A percentile compares a stretch with the other conserved stretches of the same genome.
Conservation (phyloP, 2,888 invertebrate genomes). For the Hypsopygia costalis region DNA sequence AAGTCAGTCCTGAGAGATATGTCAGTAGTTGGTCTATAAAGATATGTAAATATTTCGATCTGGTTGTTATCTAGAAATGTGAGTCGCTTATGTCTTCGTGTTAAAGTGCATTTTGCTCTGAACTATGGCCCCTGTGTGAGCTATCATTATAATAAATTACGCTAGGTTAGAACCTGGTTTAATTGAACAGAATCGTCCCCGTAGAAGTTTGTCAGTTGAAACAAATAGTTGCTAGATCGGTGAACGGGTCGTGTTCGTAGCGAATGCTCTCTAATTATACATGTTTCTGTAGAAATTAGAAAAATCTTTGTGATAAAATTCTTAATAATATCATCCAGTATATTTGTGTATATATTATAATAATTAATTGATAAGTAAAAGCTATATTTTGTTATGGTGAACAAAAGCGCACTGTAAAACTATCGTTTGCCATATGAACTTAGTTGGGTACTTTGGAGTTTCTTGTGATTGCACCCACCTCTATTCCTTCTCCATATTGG, state of each 20-base stretch:
- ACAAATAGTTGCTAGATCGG: too few relatives aligned
- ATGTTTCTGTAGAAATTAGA: slow-evolving; percentile 61
- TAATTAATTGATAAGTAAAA: slow-evolving; percentile 58
- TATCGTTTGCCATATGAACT: slow-evolving; percentile 55
- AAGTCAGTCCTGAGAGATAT: slow-evolving; percentile 29
- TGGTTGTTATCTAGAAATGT: slow-evolving; percentile 58
- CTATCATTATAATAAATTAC: too few relatives aligned
- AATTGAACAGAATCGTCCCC: too few relatives aligned
- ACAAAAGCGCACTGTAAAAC: slow-evolving; percentile 47
- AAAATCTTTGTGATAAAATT: slow-evolving; percentile 73
- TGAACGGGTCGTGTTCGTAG: slow-evolving; percentile 20
- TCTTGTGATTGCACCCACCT: slow-evolving; percentile 47
- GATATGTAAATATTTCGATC: slow-evolving; percentile 63
- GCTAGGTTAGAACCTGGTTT: too few relatives aligned
- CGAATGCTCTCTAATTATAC: slow-evolving; percentile 44
- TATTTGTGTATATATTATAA: slow-evolving; percentile 58
- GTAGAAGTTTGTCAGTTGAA: too few relatives aligned
- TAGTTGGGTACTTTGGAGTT: slow-evolving; percentile 26
- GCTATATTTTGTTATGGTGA: slow-evolving; percentile 74
- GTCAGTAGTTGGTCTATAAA: slow-evolving; percentile 29
- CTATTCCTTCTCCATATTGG: slow-evolving; percentile 32
- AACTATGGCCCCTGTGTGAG: neutral
- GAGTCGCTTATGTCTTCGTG: slow-evolving; percentile 48
- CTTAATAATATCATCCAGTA: slow-evolving; percentile 64
- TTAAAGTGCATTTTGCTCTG: slow-evolving; percentile 49